phyloP scores from a whole-genome alignment of 2,888 invertebrate genomes.

The Salpingus planirostris region DNA sequence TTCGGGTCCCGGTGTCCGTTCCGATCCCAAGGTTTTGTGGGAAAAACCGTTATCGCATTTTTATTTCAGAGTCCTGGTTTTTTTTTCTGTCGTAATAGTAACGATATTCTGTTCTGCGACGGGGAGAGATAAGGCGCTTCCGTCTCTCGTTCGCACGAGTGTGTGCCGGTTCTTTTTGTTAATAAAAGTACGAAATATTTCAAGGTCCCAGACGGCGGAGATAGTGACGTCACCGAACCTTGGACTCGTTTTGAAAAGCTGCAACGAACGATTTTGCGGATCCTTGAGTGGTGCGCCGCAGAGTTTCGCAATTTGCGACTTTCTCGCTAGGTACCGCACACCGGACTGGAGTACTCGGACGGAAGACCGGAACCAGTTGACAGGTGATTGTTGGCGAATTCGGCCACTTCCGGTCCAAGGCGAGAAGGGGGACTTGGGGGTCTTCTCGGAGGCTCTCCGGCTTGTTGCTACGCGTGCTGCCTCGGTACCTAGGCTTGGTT shows the following conservation, averaged over 20 bases:
- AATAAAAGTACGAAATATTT: conserved; percentile 22
- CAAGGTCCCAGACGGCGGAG: conserved; percentile 31
- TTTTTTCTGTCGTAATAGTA: too few species aligned
- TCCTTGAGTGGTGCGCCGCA: conserved; percentile 11
- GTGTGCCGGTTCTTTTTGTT: conserved; percentile 11
- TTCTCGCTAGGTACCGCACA: neutral
- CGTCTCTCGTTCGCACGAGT: too few species aligned
- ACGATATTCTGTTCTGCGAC: too few species aligned
- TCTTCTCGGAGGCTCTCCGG: conserved; percentile 6
- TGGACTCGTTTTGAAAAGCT: conserved; percentile 35
- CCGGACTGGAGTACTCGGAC: neutral
- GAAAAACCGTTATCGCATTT: too few species aligned
- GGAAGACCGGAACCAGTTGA: too few species aligned
- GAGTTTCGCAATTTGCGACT: conserved; percentile 5
- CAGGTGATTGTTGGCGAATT: too few species aligned
- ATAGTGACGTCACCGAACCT: conserved; percentile 38
- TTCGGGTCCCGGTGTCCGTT: conserved; percentile 1
- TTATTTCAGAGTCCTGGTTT: too few species aligned
- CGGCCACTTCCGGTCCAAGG: too few species aligned
- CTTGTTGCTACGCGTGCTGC: conserved; percentile 71
- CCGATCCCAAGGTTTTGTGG: neutral
- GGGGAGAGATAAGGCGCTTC: conserved; percentile 17
- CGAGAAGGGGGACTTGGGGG: too few species aligned
- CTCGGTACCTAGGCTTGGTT: conserved; percentile 77
- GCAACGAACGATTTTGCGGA: conserved; percentile 17